Evolutionary conservation across 2,888 invertebrate genomes (phyloP), one percentile per base, ranked within the genome.

Genomic region (Petrophora chlorosata): DNA sequence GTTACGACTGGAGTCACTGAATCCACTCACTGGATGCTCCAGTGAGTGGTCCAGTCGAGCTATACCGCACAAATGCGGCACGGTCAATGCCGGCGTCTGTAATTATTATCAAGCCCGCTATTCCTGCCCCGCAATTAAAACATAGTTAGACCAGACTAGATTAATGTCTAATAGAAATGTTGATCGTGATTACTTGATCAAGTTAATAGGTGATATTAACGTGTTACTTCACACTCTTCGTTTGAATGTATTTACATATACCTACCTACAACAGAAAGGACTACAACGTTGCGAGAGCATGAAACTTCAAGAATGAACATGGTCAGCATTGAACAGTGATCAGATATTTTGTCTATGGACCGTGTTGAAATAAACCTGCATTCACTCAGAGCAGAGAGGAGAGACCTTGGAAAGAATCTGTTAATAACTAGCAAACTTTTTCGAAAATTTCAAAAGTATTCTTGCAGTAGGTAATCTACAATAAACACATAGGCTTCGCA

Each of bases 141-240:
- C 79, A 84, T 89, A 88, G 85, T 89, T 89, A 89, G 79, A 73
- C 70, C 67, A 67, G 67, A 66, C 70, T 75, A 79, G 82, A 84
- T 82, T 82, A 81, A 85, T 85, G 81, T 70, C 69, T 87, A 87
- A 88, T 88, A 88, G 86, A 88, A 86, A 88, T 83, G 80, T 83
- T 78, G 74, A 76, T 32, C 42, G 19, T 50, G 44, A 49, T 50
- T 34, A 74, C 76, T 70, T 79, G 77, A 84, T 85, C 79, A 79
- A 78, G 75, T 75, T 78, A 77, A 74, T 76, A 70, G 70, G 68
- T 8, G 32, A 26, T 19, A 38, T 43, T 43, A 49, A 39, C 25
- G 22, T 30, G 39, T 26, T 42, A 33, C 25, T 35, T 41, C 25
- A 34, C 29, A 36, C 36, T 32, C 10, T 29, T 26, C 13, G 65